Evolutionary conservation across 2,888 invertebrate genomes (phyloP), one percentile per base, ranked within the genome.

Genomic region (Himalopsyche anomala): DNA sequence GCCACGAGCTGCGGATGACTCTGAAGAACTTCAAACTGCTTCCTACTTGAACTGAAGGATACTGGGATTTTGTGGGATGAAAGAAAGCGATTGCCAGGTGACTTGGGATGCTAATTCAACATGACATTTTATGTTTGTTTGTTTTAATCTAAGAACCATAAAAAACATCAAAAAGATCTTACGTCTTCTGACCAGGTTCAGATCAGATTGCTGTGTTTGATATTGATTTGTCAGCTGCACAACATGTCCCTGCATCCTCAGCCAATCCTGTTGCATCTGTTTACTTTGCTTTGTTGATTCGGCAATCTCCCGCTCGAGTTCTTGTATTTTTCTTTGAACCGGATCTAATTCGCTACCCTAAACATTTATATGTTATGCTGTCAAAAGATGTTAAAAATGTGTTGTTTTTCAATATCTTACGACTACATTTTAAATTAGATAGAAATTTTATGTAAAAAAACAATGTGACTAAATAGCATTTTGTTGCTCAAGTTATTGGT

Each of bases 191-290:
- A 96, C 92, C 36, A 96, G 92, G 91, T 95, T 95, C 85, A 96
- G 94, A 89, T 96, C 95, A 55, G 94, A 93, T 12, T 96, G 91
- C 90, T 96, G 95, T 87, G 93, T 92, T 89, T 95, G 95, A 87
- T 96, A 93, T 89, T 96, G 95, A 87, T 95, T 93, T 0, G 96
- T 94, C 19, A 97, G 91, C 87, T 94, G 93, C 2, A 97, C 94
- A 85, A 96, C 94, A 90, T 95, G 95, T 0, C 95, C 95, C 91
- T 97, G 96, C 89, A 96, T 94, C 82, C 96, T 94, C 88, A 97
- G 91, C 97, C 97, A 97, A 90, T 95, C 95, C 89, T 95, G 94
- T 91, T 97, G 96, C 89, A 95, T 91, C 82, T 93, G 91, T 89
- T 95, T 94, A 19, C 95, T 95, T 89, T 94, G 94, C 87, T 94